Evolutionary conservation across 1,140 invertebrate genomes (phyloP), one percentile per base, ranked within the genome.

Genomic region (Aphelinus atriplicis): DNA sequence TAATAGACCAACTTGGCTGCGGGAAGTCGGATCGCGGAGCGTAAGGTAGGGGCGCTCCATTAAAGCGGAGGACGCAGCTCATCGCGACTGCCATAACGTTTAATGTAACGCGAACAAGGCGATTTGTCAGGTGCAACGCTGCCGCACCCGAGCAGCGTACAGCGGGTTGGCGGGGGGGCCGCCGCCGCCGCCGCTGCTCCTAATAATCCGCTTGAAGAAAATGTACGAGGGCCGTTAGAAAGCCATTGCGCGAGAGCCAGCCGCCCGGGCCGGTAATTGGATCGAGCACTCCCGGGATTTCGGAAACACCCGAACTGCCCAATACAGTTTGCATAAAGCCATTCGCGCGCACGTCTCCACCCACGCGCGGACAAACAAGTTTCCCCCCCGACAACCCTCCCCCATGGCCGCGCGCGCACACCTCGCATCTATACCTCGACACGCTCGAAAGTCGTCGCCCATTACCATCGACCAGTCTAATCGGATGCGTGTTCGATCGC

Each of bases 231-330:
- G 4, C 51, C 4, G 51, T 9, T 53, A 53, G 4, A 56, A 43
- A 43, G 48, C 47, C 69, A 71, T 71, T 55, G 42, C 3, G 5
- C 53, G 61, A 45, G 45, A 26, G 26, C 26, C 26, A 26, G 26
- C 26, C 26, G 26, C 26, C 26, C 26, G 26, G 50, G 51, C 42
- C 60, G 71, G 63, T 80, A 80, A 80, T 80, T 80, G 77, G 79
- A 80, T 80, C 73, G 71, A 76, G 77, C 73, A 77, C 75, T 77
- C 70, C 62, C 77, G 73, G 77, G 75, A 80, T 80, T 78, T 80
- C 75, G 77, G 77, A 78, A 80, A 80, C 77, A 80, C 71, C 69
- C 75, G 58, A 78, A 80, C 77, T 80, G 78, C 78, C 75, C 72
- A 63, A 77, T 78, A 72, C 66, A 68, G 67, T 75, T 75, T 66